Base-by-base conservation (phyloP, 2,797 vertebrate species). In the Rhinella marina region DNA sequence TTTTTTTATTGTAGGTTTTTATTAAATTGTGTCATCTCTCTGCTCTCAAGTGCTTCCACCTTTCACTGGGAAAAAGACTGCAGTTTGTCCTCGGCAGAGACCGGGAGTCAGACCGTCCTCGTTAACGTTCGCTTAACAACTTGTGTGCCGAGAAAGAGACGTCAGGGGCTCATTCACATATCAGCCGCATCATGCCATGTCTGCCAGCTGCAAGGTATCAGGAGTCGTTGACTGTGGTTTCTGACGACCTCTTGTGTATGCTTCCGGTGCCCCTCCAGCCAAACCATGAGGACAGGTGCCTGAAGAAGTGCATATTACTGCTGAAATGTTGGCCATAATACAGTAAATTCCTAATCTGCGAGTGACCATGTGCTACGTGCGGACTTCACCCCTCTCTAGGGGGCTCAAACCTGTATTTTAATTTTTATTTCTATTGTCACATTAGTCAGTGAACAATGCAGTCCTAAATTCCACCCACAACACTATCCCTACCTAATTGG, bases 1-100 rank as follows among this genome's bases (percentile, higher is more conserved):
- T 95, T 94, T 94, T 41, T 94, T 95, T 94, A 95, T 95, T 95
- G 94, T 94, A 93, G 93, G 93, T 93, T 86, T 81, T 95, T 94
- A 96, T 95, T 95, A 94, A 94, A 95, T 95, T 93, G 93, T 92
- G 92, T 94, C 90, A 91, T 92, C 92, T 93, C 92, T 90, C 80
- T 92, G 93, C 91, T 94, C 92, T 92, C 80, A 72, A 82, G 84
- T 86, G 66, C 88, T 86, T 86, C 52, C 81, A 82, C 88, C 88
- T 89, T 83, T 78, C 72, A 59, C 64, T 52, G 61, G 73, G 80
- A 68, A 78, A 88, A 73, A 76, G 19, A 77, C 48, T 41, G 32
- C 16, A 50, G 78, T 66, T n/a, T 57, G 48, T 57, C 64, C 57
- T 62, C 62, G 10, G n/a, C 32, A 61, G 7, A 68, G 64, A 88